A percentile compares a stretch with the other conserved stretches of the same genome.
Conservation (phyloP, 2,888 invertebrate species). For the Mellilla xanthometata region DNA sequence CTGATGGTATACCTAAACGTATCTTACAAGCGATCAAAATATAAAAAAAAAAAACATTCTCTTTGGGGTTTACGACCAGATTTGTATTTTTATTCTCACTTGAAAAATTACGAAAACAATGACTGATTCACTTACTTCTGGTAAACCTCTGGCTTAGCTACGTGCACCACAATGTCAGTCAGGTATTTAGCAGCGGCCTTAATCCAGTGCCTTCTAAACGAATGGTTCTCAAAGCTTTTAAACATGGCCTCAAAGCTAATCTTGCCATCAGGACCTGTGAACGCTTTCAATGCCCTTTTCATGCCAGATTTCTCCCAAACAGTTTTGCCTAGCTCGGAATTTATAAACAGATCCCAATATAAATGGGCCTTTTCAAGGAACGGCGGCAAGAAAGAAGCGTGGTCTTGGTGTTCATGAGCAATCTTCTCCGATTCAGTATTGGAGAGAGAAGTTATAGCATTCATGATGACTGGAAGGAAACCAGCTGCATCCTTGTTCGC, state of each 20-base stretch:
- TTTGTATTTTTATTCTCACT: no score
- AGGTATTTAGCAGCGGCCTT: slow-evolving; percentile 88
- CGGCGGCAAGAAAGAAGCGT: slow-evolving; percentile 87
- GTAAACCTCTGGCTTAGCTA: slow-evolving; percentile 90
- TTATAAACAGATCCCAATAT: slow-evolving; percentile 90
- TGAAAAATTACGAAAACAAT: no score
- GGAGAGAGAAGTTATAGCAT: slow-evolving; percentile 83
- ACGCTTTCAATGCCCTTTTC: slow-evolving; percentile 85
- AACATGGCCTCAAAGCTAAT: slow-evolving; percentile 88
- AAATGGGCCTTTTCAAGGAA: slow-evolving; percentile 85
- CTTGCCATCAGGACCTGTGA: slow-evolving; percentile 86
- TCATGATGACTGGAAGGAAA: slow-evolving; percentile 86
- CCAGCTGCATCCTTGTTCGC: slow-evolving; percentile 67
- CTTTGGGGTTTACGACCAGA: no score
- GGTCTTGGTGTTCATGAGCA: slow-evolving; percentile 85
- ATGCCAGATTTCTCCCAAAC: slow-evolving; percentile 89
- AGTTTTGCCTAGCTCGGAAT: slow-evolving; percentile 89
- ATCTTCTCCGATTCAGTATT: slow-evolving; percentile 84
- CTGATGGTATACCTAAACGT: no score
- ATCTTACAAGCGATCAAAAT: no score
- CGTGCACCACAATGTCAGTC: slow-evolving; percentile 87
- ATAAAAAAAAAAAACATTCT: no score
- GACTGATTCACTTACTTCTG: slow-evolving; percentile 77
- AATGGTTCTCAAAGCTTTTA: slow-evolving; percentile 90
- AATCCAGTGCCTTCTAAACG: slow-evolving; percentile 91